Evolutionary conservation across 2,888 invertebrate species (phyloP).

Genomic region (Ectemnius cavifrons): DNA sequence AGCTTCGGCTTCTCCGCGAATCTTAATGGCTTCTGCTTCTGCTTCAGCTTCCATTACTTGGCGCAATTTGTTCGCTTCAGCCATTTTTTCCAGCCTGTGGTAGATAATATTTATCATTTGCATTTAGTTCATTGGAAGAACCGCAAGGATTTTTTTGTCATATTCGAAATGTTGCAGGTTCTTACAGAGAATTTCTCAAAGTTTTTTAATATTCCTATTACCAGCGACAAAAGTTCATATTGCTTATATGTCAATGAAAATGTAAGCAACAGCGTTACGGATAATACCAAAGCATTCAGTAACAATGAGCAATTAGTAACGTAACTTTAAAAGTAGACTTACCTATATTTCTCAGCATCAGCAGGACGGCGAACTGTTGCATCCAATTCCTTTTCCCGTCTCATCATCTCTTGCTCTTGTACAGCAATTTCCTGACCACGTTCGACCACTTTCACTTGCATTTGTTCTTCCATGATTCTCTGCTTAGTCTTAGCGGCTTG

Average conservation of each 20-base stretch:
- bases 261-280: too few species aligned
- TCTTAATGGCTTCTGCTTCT: constrained; percentile 92
- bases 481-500: constrained; percentile 98
- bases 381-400: constrained; percentile 94
- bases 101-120: constrained; percentile 6
- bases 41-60: constrained; percentile 97
- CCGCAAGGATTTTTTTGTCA: too few species aligned
- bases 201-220: too few species aligned
- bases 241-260: too few species aligned
- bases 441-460: constrained; percentile 96
- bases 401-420: constrained; percentile 96
- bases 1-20: constrained; percentile 94
- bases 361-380: constrained; percentile 96
- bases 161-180: too few species aligned
- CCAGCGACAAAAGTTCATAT: background rate
- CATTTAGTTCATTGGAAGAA: too few species aligned
- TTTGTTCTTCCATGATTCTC: constrained; percentile 96
- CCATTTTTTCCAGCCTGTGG: constrained; percentile 90
- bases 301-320: too few species aligned
- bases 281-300: too few species aligned
- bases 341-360: constrained; percentile 93
- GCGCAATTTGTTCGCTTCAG: constrained; percentile 93
- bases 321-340: constrained; percentile 7
- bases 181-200: too few species aligned
- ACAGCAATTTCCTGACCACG: constrained; percentile 95